A percentile compares a stretch with the other conserved stretches of the same genome.
Evolutionary conservation across 1,140 invertebrate species (phyloP).

Genomic region (Rhagoletis pomonella): DNA sequence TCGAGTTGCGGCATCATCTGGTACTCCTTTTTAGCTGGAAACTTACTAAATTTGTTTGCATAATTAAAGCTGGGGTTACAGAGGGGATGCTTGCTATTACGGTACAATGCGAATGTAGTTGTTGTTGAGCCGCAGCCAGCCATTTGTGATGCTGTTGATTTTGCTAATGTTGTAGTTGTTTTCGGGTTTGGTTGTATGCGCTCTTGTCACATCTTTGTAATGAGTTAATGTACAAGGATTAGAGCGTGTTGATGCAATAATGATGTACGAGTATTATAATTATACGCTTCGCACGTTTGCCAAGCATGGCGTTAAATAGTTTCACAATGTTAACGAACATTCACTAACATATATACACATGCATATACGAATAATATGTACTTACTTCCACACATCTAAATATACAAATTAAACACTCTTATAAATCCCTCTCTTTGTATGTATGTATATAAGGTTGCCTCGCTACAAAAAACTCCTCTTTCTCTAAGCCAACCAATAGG

Average conservation of each 20-base stretch:
- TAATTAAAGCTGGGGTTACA: too few species aligned
- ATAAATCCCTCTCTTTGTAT: background rate
- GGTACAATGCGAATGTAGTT: too few species aligned
- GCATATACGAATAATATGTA: background rate
- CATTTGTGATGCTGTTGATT: background rate
- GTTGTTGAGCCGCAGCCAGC: too few species aligned
- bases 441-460: background rate
- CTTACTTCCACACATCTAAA: background rate
- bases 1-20: too few species aligned
- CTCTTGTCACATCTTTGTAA: constrained; percentile 47
- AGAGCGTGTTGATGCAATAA: constrained; percentile 55
- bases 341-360: background rate
- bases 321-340: background rate
- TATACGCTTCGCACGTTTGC: constrained; percentile 49
- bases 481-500: too few species aligned
- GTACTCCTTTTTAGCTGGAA: too few species aligned
- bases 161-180: background rate
- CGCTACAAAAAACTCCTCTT: too few species aligned
- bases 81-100: too few species aligned
- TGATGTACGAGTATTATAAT: constrained; percentile 50
- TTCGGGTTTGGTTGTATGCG: constrained; percentile 14
- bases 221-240: constrained; percentile 54
- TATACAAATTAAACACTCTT: background rate
- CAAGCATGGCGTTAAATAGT: constrained; percentile 48
- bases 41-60: too few species aligned